Evolutionary conservation across 2,888 invertebrate species (phyloP).

Genomic region (Drosophila robusta): DNA sequence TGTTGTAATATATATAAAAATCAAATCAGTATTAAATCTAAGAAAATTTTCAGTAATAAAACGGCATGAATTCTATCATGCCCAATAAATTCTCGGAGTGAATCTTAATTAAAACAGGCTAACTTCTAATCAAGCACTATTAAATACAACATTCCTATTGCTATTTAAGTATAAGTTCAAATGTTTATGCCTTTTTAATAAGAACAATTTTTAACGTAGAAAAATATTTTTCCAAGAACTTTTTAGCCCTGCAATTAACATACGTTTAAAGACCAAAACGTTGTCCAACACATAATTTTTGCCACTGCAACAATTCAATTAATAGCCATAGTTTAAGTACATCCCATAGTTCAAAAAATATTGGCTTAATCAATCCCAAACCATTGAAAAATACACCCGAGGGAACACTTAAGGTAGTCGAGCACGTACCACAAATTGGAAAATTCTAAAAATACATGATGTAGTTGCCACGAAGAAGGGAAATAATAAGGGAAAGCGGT

Average conservation of each 20-base stretch:
- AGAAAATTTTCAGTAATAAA: too few species aligned
- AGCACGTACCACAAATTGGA: constrained; percentile 52
- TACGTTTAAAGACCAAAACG: constrained; percentile 2
- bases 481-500: background rate
- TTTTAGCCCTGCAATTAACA: background rate
- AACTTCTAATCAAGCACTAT: too few species aligned
- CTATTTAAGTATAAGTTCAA: too few species aligned
- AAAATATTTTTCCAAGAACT: too few species aligned
- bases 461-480: constrained; percentile 10
- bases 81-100: too few species aligned
- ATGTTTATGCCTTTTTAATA: too few species aligned
- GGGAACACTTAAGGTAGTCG: constrained; percentile 54
- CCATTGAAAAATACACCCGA: constrained; percentile 49
- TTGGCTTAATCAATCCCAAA: constrained; percentile 44
- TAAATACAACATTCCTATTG: too few species aligned
- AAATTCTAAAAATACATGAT: constrained; percentile 53
- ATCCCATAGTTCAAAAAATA: constrained; percentile 20
- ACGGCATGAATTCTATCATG: too few species aligned
- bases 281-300: background rate
- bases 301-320: constrained; percentile 24
- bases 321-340: constrained; percentile 40
- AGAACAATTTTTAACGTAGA: too few species aligned
- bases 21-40: too few species aligned
- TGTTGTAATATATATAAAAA: too few species aligned
- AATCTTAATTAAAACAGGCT: too few species aligned